These are phyloP conservation scores for Drosophila parthenogenetica DNA, from an alignment of 2,888 invertebrate species.

Conservation along the genomic window DNA sequence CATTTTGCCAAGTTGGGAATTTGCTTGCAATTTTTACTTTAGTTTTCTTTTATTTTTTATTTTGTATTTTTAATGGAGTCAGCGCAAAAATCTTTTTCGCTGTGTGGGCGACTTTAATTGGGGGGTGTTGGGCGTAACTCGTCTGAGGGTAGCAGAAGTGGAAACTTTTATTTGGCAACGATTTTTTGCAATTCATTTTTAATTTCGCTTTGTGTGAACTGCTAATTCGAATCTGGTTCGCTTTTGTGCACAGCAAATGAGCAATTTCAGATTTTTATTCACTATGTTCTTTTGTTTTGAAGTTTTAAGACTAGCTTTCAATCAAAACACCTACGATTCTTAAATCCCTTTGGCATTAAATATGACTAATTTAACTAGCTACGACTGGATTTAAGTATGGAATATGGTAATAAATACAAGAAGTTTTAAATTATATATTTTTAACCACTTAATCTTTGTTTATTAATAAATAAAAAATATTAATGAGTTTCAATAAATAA, in stretches of 20 bases:
- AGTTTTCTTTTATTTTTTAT: constrained; percentile 21
- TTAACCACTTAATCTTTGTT: no score
- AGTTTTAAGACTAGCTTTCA: background rate
- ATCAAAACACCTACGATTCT: background rate
- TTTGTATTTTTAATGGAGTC: constrained; percentile 71
- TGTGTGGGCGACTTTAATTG: constrained; percentile 54
- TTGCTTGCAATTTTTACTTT: constrained; percentile 63
- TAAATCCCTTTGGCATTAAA: background rate
- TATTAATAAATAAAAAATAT: no score
- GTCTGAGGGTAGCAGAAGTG: background rate
- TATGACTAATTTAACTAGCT: no score
- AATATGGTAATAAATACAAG: no score
- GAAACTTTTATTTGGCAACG: constrained; percentile 43
- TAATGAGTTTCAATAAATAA: no score
- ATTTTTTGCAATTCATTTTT: constrained; percentile 67
- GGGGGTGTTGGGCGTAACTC: background rate
- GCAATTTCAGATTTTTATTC: background rate
- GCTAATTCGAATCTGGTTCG: constrained; percentile 33
- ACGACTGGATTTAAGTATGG: no score
- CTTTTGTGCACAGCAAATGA: constrained; percentile 4
- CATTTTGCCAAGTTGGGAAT: constrained; percentile 67
- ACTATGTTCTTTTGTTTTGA: background rate
- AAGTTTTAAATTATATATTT: no score
- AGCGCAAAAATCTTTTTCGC: constrained; percentile 69
- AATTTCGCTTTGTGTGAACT: constrained; percentile 54